Evolutionary conservation across 2,888 invertebrate species (phyloP).

Genomic region (Agonopterix alstromeriana): DNA sequence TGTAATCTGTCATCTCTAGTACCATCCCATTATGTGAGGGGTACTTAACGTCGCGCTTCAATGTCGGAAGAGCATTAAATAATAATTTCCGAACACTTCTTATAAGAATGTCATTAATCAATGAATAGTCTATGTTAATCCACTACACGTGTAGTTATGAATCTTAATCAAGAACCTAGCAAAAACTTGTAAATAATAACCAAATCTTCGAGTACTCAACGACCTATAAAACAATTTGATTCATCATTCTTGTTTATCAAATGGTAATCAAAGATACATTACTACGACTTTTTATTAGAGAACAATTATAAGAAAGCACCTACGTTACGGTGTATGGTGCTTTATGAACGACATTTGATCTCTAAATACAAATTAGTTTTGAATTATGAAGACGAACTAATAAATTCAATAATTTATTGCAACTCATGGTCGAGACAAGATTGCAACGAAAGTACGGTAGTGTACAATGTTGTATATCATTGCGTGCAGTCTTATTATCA

Average conservation of each 20-base stretch:
- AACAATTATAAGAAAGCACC: slow-evolving; percentile 39
- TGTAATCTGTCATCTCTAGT: no score
- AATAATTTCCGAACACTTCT: slow-evolving; percentile 14
- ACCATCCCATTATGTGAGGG: background rate
- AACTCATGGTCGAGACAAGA: no score
- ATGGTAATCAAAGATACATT: slow-evolving; percentile 52
- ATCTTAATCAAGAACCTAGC: slow-evolving; percentile 34
- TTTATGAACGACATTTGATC: slow-evolving; percentile 15
- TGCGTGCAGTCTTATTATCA: slow-evolving; percentile 11
- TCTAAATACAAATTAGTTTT: background rate
- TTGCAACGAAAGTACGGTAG: no score
- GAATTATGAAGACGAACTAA: background rate
- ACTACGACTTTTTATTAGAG: slow-evolving; percentile 41
- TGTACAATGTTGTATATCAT: background rate
- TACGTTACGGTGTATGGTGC: slow-evolving; percentile 17
- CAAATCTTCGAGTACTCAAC: slow-evolving; percentile 13
- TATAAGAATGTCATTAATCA: slow-evolving; percentile 46
- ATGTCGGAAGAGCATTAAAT: slow-evolving; percentile 17
- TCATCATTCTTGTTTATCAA: slow-evolving; percentile 54
- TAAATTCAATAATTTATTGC: no score
- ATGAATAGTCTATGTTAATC: slow-evolving; percentile 27
- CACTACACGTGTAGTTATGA: slow-evolving; percentile 22
- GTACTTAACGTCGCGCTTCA: slow-evolving; percentile 18
- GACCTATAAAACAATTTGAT: slow-evolving; percentile 24
- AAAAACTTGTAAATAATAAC: slow-evolving; percentile 25